Base-by-base conservation (phyloP, 2,888 invertebrate genomes). In the Agrochola circellaris region DNA sequence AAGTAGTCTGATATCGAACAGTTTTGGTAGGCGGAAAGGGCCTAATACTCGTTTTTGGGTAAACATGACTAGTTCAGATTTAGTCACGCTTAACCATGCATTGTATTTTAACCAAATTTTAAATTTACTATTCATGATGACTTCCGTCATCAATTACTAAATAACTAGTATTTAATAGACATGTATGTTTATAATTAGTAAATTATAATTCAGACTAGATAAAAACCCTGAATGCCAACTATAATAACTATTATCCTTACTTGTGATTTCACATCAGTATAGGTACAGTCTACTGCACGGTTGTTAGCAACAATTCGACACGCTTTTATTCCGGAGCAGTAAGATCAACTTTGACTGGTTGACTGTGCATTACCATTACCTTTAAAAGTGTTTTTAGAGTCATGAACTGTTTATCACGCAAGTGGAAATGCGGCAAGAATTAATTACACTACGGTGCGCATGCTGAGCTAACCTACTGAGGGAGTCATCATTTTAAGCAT, bases 91-190 rank as follows among this genome's bases (percentile, higher is more conserved):
- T 56, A 67, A n/a, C 48, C 8, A 48, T 48, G 82, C 66, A 45
- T 56, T 48, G 20, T 26, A 54, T 54, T 45, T 23, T 13, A 77
- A 65, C 30, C 1, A 23, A 38, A 56, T 62, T 62, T 62, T 26
- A 48, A 58, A 68, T 38, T 48, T 66, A 58, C 38, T 79, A 61
- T 45, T 23, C 17, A 62, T 56, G 7, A 20, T 67, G 38, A 58
- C 23, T 58, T 51, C 42, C 26, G 23, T 54, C 61, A 45, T 38
- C 4, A 67, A 13, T 75, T 82, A 56, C 48, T 74, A 45, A 58
- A 79, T 81, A 54, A 67, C 15, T 75, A 61, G 54, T 48, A 56
- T 75, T 17, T 56, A 48, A n/a, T 34, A 67, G n/a, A 26, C 15
- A 45, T 80, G 26, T 60, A 60, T 54, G 42, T 81, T 60, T 42